Evolutionary conservation across 2,797 vertebrate species (phyloP), one percentile per base, ranked within the genome.

Genomic region (Hoplostethus mediterraneus): DNA sequence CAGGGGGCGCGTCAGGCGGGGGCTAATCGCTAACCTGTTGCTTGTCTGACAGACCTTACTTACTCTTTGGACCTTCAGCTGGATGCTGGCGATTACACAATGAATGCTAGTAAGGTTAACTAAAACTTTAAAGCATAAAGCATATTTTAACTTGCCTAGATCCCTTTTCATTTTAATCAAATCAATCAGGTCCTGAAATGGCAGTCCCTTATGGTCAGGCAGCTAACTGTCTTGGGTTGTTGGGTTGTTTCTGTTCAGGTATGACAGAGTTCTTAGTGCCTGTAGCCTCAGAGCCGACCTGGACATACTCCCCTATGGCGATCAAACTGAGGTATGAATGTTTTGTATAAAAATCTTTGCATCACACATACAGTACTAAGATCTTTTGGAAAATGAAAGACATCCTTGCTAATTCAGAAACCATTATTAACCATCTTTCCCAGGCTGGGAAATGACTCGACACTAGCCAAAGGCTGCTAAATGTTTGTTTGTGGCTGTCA

Each of bases 261-360:
- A 96, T 48, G 76, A 91, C 68, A 90, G 89, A 54, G 90, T 90
- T 0, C 44, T 96, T 28, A 72, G 77, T 0, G 90, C 88, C 47
- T 95, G 94, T 40, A 77, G 89, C 73, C 93, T 97, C 48, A 83
- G 80, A 62, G 69, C 92, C 28, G 93, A 95, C 74, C 80, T 95
- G 69, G 78, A 85, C n/a, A 93, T 90, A 67, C 89, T 96, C 49
- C 95, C 95, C 5, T 87, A 89, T 1, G 94, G 94, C 59, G 95
- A 96, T 77, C 85, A 92, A 81, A 96, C 95, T 0, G 94, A 96
- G 93, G 95, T 96, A 81, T 80, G 87, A 31, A 44, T 21, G 21
- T n/a, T n/a, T n/a, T n/a, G n/a, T n/a, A n/a, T n/a, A n/a, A n/a
- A n/a, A n/a, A n/a, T n/a, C n/a, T 51, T 51, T 21, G 17, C 49